These are phyloP conservation scores for Oxygymnocypris stewartii DNA, from an alignment of 2,113 vertebrate species.

Conservation along the genomic window DNA sequence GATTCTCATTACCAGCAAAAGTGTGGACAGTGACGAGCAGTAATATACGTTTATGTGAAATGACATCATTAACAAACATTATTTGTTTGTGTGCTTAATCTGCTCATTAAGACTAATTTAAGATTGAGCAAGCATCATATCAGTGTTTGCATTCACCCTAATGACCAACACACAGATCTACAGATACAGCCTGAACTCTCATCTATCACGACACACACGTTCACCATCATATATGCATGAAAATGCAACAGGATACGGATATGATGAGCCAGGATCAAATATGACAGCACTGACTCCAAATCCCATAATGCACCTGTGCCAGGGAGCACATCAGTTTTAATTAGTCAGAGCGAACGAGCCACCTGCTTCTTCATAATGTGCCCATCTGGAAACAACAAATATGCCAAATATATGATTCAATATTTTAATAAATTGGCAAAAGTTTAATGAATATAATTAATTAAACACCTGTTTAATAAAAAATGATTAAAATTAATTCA, in stretches of 20 bases:
- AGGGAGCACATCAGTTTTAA: slow-evolving; percentile 7
- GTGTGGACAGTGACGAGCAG: neutral
- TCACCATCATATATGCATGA: neutral
- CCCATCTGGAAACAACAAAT: neutral
- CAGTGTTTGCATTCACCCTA: neutral
- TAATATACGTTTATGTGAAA: neutral
- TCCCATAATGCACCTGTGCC: slow-evolving; percentile 33
- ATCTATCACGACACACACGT: neutral
- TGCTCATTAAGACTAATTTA: neutral
- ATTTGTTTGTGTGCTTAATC: neutral
- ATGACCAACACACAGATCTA: slow-evolving; percentile 10
- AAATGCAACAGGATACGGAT: neutral
- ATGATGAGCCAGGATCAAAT: neutral
- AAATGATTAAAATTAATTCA: too few relatives aligned
- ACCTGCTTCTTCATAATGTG: neutral
- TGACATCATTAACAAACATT: neutral
- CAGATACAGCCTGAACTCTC: neutral
- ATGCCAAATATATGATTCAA: too few relatives aligned
- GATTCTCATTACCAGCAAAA: neutral
- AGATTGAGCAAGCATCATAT: neutral
- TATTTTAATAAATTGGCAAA: neutral
- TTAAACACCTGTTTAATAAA: too few relatives aligned
- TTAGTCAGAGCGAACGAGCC: too few relatives aligned
- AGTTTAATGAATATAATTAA: too few relatives aligned
- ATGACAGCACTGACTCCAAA: slow-evolving; percentile 2